Base-by-base conservation (phyloP, 2,888 invertebrate species). In the Cataglyphis cursor region DNA sequence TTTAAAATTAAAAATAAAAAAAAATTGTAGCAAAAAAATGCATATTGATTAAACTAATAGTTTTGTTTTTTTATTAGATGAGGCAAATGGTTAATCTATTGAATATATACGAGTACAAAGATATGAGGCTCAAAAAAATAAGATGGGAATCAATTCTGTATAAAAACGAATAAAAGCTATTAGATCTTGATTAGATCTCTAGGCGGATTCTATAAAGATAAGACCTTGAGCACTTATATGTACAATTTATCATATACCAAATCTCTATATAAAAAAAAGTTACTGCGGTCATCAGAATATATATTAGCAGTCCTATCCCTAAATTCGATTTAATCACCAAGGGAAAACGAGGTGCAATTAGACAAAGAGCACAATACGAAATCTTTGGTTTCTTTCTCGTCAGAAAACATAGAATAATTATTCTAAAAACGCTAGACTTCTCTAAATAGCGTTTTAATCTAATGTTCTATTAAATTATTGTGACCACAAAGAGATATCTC, bases 331-430 rank as follows among this genome's bases (percentile, higher is more conserved):
- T 12, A 12, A 21, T 62, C 59, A 62, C 48, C 31, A 48, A 64
- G 21, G 21, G 48, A 21, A 74, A 74, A 74, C 18, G 44, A 74
- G 44, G n/a, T 21, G 31, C 31, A 28, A 44, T 74, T 44, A 24
- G 35, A 28, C 6, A 74, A n/a, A 10, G 21, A 74, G 18, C 31
- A 62, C 74, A 62, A 21, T 48, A 48, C n/a, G 15, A 44, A 9
- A 74, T 31, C 18, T 21, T 21, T 4, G 8, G 15, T 31, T 51
- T 10, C 61, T 24, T 12, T 41, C 8, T 28, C 9, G 3, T 73
- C 18, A n/a, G n/a, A 31, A 73, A 59, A 73, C 48, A 6, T n/a
- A 48, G 1, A 48, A 48, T 48, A 48, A 48, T 48, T n/a, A 18
- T 6, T 18, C 3, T 6, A 18, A 48, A 61, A 18, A 61, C 18